These are phyloP conservation scores for Pipra filicauda DNA, from an alignment of 2,113 vertebrate species.

Conservation along the genomic window DNA sequence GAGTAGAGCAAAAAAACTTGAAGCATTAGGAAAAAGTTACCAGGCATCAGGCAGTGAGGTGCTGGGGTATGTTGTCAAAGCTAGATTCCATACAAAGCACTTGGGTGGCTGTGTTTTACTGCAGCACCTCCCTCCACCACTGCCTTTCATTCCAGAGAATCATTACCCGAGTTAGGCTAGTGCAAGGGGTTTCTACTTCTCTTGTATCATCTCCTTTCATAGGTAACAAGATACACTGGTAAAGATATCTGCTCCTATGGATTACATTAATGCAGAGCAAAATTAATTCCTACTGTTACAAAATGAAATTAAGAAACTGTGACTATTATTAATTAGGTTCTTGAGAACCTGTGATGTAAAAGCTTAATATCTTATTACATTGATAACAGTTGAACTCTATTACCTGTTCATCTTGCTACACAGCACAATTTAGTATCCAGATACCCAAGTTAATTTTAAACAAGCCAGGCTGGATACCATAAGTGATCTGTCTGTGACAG, in stretches of 20 bases:
- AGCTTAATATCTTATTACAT: constrained; percentile 18
- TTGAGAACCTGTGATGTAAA: constrained; percentile 17
- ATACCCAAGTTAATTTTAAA: constrained; percentile 35
- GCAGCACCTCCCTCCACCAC: neutral
- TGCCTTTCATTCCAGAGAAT: neutral
- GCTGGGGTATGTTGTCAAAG: neutral
- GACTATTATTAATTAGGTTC: constrained; percentile 22
- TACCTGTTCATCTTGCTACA: constrained; percentile 12
- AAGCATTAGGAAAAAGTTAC: neutral
- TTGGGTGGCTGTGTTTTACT: neutral
- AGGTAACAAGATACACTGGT: constrained; percentile 9
- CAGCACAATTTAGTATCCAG: constrained; percentile 32
- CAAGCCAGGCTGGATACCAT: neutral
- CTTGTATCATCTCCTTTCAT: neutral
- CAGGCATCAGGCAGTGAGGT: neutral
- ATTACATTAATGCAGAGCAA: neutral
- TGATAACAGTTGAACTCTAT: neutral
- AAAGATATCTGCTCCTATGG: neutral
- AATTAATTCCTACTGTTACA: constrained; percentile 34
- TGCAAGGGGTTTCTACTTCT: neutral
- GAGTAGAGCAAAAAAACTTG: neutral
- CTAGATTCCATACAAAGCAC: neutral
- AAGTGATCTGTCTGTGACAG: neutral
- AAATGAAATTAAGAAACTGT: constrained; percentile 2
- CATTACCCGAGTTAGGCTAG: neutral